These are phyloP conservation scores for Diacarnus erythraeanus DNA, from an alignment of 37 sponge, comb jelly and placozoan species.

Conservation along the genomic window DNA sequence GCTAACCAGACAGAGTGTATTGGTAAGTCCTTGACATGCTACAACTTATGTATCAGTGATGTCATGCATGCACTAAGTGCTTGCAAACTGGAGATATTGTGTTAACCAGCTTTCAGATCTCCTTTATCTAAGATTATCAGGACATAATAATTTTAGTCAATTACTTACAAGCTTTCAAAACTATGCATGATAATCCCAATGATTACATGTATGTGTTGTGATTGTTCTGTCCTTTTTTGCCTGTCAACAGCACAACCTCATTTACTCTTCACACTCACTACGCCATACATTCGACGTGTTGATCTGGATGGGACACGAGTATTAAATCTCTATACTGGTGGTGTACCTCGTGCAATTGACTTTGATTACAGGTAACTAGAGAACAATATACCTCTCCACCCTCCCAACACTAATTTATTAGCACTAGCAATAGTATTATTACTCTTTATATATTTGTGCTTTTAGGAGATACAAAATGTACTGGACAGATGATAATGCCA, in stretches of 20 bases:
- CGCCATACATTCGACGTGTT: constrained; percentile 12
- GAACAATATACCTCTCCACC: neutral
- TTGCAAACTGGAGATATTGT: too few species aligned
- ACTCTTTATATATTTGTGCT: neutral
- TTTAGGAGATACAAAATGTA: constrained; percentile 1
- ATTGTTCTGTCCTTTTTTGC: too few species aligned
- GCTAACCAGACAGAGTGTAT: neutral
- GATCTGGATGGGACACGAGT: constrained; percentile 9
- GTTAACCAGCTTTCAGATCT: too few species aligned
- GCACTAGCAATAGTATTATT: too few species aligned
- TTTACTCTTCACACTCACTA: neutral
- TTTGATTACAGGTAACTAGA: constrained; percentile 19
- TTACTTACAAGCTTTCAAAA: too few species aligned
- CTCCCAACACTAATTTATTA: neutral
- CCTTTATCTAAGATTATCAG: too few species aligned
- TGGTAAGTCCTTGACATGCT: neutral
- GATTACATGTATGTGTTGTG: neutral
- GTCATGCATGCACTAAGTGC: neutral
- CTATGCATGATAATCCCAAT: neutral
- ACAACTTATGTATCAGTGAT: neutral
- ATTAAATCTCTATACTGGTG: neutral
- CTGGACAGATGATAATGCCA: constrained; percentile 28
- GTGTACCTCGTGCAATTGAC: neutral
- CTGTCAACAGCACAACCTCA: constrained; percentile 1
- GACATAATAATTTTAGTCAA: too few species aligned